Percentiles rank a stretch among this genome's conserved stretches.
phyloP scores from a whole-genome alignment of 2,797 vertebrate genomes.

The Pangasius djambal region DNA sequence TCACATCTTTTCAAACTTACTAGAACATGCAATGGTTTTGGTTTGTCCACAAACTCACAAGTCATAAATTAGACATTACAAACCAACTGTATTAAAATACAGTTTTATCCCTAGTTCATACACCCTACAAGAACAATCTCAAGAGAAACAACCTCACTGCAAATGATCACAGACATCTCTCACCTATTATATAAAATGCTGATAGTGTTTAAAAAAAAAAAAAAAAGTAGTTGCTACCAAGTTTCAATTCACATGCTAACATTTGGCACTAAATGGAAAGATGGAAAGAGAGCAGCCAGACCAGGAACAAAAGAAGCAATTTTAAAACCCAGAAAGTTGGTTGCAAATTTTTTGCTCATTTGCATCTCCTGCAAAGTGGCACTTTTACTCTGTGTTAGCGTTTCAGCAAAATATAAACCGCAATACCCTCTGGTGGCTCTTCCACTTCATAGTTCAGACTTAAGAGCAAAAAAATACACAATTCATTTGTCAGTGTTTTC shows the following conservation, averaged over 20 bases:
- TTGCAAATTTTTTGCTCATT: background rate
- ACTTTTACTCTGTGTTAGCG: background rate
- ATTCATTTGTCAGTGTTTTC: background rate
- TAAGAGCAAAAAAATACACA: background rate
- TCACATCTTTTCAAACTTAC: conserved; percentile 7
- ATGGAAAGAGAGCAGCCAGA: background rate
- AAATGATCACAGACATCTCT: background rate
- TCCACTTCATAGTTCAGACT: background rate
- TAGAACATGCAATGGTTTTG: background rate
- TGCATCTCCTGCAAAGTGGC: background rate
- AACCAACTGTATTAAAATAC: background rate
- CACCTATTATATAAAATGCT: background rate
- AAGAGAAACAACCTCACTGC: background rate
- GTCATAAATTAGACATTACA: background rate
- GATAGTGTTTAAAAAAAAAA: background rate
- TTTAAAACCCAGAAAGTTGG: background rate
- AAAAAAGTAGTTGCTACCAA: background rate
- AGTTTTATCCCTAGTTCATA: background rate
- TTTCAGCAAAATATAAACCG: background rate
- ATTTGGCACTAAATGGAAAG: background rate
- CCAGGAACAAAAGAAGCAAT: background rate
- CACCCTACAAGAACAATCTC: background rate
- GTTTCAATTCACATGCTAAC: background rate
- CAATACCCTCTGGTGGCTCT: background rate
- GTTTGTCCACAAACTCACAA: conserved; percentile 9